These are phyloP conservation scores for Dysidea cf. avara DNA, from an alignment of 37 sponge, comb jelly and placozoan genomes.

Conservation along the genomic window DNA sequence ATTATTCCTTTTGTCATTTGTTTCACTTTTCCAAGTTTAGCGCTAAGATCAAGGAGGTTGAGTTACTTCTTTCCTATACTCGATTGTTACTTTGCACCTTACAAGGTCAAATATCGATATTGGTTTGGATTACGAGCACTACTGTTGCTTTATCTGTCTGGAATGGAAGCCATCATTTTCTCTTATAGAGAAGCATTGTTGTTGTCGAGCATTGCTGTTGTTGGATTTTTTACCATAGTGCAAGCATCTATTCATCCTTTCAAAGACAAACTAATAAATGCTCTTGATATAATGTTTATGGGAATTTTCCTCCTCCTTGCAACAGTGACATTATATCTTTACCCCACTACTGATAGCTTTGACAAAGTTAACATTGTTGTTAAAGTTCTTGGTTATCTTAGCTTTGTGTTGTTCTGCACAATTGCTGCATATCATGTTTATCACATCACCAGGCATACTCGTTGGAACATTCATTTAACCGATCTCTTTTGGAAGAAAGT, in stretches of 20 bases:
- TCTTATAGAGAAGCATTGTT: not conserved
- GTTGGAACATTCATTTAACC: no score
- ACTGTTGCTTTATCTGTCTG: not conserved
- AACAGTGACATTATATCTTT: no score
- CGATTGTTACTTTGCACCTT: slow-evolving; percentile 40
- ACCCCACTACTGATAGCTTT: no score
- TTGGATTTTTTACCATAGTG: not conserved
- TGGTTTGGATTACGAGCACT: slow-evolving; percentile 44
- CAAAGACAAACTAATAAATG: slow-evolving; percentile 1
- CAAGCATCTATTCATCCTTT: slow-evolving; percentile 39
- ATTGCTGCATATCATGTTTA: no score
- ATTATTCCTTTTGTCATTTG: slow-evolving; percentile 11
- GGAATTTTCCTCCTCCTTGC: no score
- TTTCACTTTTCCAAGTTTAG: slow-evolving; percentile 8
- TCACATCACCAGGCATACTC: not conserved
- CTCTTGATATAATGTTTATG: slow-evolving; percentile 33
- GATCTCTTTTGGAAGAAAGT: no score
- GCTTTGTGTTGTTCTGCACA: no score
- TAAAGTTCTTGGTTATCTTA: no score
- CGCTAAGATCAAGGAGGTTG: not conserved
- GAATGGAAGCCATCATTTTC: slow-evolving; percentile 7
- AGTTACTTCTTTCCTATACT: slow-evolving; percentile 18
- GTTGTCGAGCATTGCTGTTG: not conserved
- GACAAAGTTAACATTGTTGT: no score
- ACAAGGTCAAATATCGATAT: slow-evolving; percentile 33